Evolutionary conservation across 2,888 invertebrate genomes (phyloP).

Genomic region (Lymantria monacha): DNA sequence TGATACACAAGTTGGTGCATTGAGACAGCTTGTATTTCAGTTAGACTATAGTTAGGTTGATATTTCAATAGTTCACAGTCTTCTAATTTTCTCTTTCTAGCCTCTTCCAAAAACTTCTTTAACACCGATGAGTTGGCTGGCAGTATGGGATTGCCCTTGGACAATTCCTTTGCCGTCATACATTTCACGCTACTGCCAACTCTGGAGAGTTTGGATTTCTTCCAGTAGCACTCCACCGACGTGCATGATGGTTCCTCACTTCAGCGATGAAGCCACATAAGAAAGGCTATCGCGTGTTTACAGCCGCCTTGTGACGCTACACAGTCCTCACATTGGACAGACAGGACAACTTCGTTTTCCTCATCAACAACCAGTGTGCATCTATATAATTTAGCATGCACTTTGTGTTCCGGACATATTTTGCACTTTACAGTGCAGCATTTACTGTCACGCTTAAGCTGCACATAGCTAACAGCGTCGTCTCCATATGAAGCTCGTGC

Average conservation of each 20-base stretch:
- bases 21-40: background rate
- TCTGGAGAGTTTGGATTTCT: conserved; percentile 1
- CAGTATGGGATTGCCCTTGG: background rate
- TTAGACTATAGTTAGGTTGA: background rate
- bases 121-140: background rate
- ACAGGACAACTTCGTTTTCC: background rate
- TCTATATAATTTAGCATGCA: background rate
- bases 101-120: background rate
- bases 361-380: background rate
- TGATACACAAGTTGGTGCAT: background rate
- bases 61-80: background rate
- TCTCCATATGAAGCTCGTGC: background rate
- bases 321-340: background rate
- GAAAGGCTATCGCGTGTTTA: conserved; percentile 2
- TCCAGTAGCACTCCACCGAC: background rate
- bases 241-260: conserved; percentile 2
- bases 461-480: background rate
- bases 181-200: conserved; percentile 1
- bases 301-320: conserved; percentile 1
- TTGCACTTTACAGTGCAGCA: conserved; percentile 18
- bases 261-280: background rate
- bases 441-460: background rate
- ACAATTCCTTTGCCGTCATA: background rate
- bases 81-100: background rate
- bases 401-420: conserved; percentile 2